Percentiles rank a stretch among this genome's conserved stretches.
Conservation (phyloP, 2,888 invertebrate genomes). For the Drosophila anomelani region DNA sequence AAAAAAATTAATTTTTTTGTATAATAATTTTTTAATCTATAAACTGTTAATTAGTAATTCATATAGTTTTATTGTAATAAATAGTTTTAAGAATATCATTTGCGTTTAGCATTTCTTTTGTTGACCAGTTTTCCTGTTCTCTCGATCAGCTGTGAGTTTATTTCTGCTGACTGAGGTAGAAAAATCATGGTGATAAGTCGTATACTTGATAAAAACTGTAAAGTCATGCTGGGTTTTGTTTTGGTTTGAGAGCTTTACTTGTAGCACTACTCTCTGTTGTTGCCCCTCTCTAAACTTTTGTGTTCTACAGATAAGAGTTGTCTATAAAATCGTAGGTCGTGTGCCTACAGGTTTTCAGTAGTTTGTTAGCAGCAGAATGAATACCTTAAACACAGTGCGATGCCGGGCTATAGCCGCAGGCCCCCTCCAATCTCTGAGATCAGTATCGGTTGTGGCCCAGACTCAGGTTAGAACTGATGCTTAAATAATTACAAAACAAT, state of each 20-base stretch:
- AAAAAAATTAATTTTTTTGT: too few species aligned
- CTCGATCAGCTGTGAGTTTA: not conserved
- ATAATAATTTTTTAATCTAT: too few species aligned
- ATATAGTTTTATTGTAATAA: too few species aligned
- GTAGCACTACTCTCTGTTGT: not conserved
- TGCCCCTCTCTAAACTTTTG: not conserved
- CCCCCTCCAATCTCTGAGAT: conserved; percentile 12
- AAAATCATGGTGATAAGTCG: conserved; percentile 9
- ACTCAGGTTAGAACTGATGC: not conserved
- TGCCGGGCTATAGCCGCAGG: not conserved
- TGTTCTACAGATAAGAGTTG: conserved; percentile 16
- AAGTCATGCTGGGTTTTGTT: conserved; percentile 34
- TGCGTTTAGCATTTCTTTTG: not conserved
- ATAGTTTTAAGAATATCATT: too few species aligned
- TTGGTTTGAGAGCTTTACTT: conserved; percentile 26
- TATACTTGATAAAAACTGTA: conserved; percentile 5
- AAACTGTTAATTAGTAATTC: too few species aligned
- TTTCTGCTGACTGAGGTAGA: conserved; percentile 9
- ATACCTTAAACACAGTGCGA: conserved; percentile 5
- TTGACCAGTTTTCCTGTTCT: not conserved
- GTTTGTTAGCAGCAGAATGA: conserved; percentile 3
- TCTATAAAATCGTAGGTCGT: conserved; percentile 14
- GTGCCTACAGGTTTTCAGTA: conserved; percentile 9
- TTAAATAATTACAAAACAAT: too few species aligned
- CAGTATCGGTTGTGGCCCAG: conserved; percentile 12